Percentiles rank a stretch among this genome's conserved stretches.
Evolutionary conservation across 2,797 vertebrate species (phyloP).

Genomic region (Enteromius paludinosus): DNA sequence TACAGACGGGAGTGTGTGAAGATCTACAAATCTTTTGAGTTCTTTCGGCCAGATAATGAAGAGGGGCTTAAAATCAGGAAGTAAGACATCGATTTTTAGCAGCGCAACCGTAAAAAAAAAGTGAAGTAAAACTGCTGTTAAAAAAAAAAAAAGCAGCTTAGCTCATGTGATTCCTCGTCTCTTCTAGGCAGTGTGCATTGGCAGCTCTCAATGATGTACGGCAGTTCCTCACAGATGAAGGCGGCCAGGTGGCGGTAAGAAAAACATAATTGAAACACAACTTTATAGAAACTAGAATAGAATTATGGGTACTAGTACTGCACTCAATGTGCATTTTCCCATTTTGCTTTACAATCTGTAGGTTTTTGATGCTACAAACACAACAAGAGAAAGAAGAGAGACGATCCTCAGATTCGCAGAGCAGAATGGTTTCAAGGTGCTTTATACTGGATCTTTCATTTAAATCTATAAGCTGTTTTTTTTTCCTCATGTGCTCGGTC

Average conservation of each 20-base stretch:
- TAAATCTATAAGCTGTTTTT: not conserved
- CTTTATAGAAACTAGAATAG: not conserved
- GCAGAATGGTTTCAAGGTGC: constrained; percentile 96
- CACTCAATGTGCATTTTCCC: not conserved
- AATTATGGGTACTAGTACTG: not conserved
- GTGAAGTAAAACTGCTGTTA: not conserved
- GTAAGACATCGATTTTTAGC: constrained; percentile 74
- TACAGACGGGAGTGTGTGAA: constrained; percentile 93
- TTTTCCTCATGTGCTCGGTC: not conserved
- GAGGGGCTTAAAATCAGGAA: constrained; percentile 94
- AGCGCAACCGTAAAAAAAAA: not conserved
- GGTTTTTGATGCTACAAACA: constrained; percentile 99
- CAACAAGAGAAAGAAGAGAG: constrained; percentile 92
- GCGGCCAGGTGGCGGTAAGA: constrained; percentile 94
- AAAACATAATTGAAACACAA: not conserved
- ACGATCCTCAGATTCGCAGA: constrained; percentile 94
- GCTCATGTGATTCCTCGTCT: not conserved
- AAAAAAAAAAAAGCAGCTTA: not conserved
- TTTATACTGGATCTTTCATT: not conserved
- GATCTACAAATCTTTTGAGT: constrained; percentile 98
- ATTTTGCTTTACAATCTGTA: constrained; percentile 56
- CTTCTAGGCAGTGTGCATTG: constrained; percentile 89
- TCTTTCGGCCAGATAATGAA: constrained; percentile 96
- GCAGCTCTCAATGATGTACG: constrained; percentile 91
- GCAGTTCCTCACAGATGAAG: constrained; percentile 89